Base-by-base conservation (phyloP, 2,113 vertebrate genomes). In the Campylorhamphus procurvoides region DNA sequence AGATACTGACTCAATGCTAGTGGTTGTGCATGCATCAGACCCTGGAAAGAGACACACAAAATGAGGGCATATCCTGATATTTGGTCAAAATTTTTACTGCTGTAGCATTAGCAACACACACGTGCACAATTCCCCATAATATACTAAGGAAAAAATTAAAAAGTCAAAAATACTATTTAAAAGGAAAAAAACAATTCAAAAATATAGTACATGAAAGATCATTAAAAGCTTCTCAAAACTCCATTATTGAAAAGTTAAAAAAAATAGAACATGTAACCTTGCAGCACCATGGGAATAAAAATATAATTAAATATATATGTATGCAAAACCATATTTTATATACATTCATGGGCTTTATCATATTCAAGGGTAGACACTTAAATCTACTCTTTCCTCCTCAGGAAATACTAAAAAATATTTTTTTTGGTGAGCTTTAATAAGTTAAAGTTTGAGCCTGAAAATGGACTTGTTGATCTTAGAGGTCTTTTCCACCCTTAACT, bases 11-110 rank as follows among this genome's bases (percentile, higher is more conserved):
- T 96, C 96, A 3, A 79, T 63, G 40, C 75, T 92, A 28, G 82
- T 74, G 16, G 84, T 76, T 69, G 98, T 97, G 73, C 97, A 96
- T 15, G 59, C 59, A 84, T 98, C 98, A 73, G 94, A 89, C 73
- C 92, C 97, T 98, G 77, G 56, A 97, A 96, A 50, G 81, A 72
- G 29, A 97, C 31, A 93, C 5, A 67, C 23, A 28, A 67, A n/a
- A 77, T 95, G 52, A 95, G 44, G 44, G 23, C 7, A 77, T 39
- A 83, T 44, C 18, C 46, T 63, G 39, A 55, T 19, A 33, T 56
- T 84, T 53, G 12, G 24, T 86, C 50, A 40, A 78, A 44, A 31
- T 4, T 66, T 69, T 77, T 69, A 59, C 56, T n/a, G 25, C 10
- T 14, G 47, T 10, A 75, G 18, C 40, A 69, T 25, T 53, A 79